Conservation (phyloP, 2,113 vertebrate species). For the Clarias gariepinus region DNA sequence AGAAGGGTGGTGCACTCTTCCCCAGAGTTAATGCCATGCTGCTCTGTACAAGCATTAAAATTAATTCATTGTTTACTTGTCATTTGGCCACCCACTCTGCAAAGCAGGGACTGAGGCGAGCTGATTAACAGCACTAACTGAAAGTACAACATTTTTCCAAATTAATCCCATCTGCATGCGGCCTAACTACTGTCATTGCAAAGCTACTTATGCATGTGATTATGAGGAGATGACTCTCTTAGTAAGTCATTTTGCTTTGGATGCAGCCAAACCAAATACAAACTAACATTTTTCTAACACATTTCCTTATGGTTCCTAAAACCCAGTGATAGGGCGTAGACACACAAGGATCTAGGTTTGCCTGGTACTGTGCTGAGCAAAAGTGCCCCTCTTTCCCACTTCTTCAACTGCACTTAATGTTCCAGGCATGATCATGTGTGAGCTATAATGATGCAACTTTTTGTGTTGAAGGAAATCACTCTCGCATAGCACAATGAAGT, state of each 20-base stretch:
- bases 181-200: neutral
- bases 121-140: conserved; percentile 43
- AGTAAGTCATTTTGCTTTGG: no score
- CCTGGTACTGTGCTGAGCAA: no score
- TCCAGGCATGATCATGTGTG: no score
- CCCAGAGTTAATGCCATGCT: neutral
- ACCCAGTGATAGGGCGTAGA: neutral
- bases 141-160: conserved; percentile 18
- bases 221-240: neutral
- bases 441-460: no score
- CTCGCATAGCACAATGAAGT: no score
- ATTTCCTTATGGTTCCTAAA: neutral
- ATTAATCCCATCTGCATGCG: conserved; percentile 33
- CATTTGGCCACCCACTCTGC: conserved; percentile 24
- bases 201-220: conserved; percentile 1
- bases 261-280: neutral
- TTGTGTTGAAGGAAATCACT: no score
- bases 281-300: neutral
- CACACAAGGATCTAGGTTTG: no score
- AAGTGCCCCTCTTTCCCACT: no score
- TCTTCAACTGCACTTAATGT: no score
- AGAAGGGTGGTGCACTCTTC: conserved; percentile 2
- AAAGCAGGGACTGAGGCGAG: neutral
- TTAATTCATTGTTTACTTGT: conserved; percentile 39
- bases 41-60: conserved; percentile 14